Conservation (phyloP, 2,797 vertebrate genomes). For the Melanotaenia maccullochi region DNA sequence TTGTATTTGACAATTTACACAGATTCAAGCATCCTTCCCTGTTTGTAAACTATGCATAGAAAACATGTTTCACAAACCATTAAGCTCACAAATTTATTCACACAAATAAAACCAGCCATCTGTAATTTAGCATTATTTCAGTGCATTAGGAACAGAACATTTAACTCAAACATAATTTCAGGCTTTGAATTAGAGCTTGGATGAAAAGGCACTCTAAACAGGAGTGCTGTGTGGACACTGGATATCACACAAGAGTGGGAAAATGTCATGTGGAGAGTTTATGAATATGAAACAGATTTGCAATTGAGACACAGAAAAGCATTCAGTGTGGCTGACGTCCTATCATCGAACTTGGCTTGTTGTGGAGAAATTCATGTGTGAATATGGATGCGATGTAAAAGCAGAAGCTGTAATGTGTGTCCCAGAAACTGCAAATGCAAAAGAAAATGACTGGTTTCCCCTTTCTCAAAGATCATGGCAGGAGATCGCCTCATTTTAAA, state of each 20-base stretch:
- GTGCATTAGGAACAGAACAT: slow-evolving; percentile 82
- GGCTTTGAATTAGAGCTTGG: slow-evolving; percentile 74
- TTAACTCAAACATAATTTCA: slow-evolving; percentile 78
- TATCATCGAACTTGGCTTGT: slow-evolving; percentile 48
- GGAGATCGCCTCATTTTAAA: slow-evolving; percentile 39
- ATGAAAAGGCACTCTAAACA: slow-evolving; percentile 76
- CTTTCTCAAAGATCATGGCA: slow-evolving; percentile 36
- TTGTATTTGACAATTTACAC: slow-evolving; percentile 69
- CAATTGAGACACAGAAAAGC: slow-evolving; percentile 38
- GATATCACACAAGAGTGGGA: slow-evolving; percentile 64
- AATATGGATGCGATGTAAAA: slow-evolving; percentile 57
- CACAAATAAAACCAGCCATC: slow-evolving; percentile 80
- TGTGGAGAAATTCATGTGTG: slow-evolving; percentile 46
- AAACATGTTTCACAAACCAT: slow-evolving; percentile 83
- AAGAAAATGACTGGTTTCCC: slow-evolving; percentile 7
- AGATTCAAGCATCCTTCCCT: slow-evolving; percentile 59
- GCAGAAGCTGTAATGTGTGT: slow-evolving; percentile 18
- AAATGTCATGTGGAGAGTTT: slow-evolving; percentile 71
- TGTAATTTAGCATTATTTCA: slow-evolving; percentile 82
- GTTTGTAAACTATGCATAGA: slow-evolving; percentile 71
- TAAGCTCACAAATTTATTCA: slow-evolving; percentile 78
- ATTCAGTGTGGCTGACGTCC: slow-evolving; percentile 41
- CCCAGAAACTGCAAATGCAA: slow-evolving; percentile 2
- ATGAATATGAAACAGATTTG: slow-evolving; percentile 76
- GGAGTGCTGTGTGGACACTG: slow-evolving; percentile 68